Conservation (phyloP, 2,113 vertebrate genomes). For the Typhlomys cinereus region DNA sequence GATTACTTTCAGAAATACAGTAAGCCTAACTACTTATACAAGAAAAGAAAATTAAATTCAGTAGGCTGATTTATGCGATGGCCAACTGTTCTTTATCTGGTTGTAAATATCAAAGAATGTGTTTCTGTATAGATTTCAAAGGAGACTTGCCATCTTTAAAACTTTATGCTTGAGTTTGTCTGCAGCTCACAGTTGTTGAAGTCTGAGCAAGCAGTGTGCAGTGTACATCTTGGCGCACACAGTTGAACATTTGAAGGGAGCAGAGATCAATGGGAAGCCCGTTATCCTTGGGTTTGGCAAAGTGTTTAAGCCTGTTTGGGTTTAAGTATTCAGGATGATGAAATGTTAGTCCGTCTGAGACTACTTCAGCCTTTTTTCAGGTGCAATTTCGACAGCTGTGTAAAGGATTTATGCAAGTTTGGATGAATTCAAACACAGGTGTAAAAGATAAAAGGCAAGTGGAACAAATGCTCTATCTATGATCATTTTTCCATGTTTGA, state of each 20-base stretch:
- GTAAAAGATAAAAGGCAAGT: constrained; percentile 87
- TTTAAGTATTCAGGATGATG: constrained; percentile 78
- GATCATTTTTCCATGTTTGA: constrained; percentile 84
- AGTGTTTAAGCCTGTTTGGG: constrained; percentile 73
- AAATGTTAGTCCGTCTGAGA: constrained; percentile 82
- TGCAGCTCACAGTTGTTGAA: constrained; percentile 4
- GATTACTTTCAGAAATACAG: constrained; percentile 43
- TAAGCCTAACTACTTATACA: constrained; percentile 15
- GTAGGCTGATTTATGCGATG: neutral
- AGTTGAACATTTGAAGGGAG: constrained; percentile 69
- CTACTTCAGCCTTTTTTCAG: constrained; percentile 82
- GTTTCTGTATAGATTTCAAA: constrained; percentile 47
- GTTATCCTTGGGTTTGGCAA: constrained; percentile 76
- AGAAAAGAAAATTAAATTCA: constrained; percentile 48
- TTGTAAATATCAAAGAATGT: constrained; percentile 10
- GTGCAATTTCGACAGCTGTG: constrained; percentile 86
- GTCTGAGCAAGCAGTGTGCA: constrained; percentile 60
- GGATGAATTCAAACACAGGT: constrained; percentile 88
- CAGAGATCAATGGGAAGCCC: constrained; percentile 72
- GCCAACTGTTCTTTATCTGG: neutral
- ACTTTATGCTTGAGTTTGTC: constrained; percentile 32
- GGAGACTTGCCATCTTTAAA: constrained; percentile 28
- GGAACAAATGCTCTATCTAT: constrained; percentile 81
- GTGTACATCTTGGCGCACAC: constrained; percentile 71
- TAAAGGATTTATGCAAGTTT: constrained; percentile 85